Conservation (phyloP, 2,888 invertebrate genomes). For the Athripsodes cinereus region DNA sequence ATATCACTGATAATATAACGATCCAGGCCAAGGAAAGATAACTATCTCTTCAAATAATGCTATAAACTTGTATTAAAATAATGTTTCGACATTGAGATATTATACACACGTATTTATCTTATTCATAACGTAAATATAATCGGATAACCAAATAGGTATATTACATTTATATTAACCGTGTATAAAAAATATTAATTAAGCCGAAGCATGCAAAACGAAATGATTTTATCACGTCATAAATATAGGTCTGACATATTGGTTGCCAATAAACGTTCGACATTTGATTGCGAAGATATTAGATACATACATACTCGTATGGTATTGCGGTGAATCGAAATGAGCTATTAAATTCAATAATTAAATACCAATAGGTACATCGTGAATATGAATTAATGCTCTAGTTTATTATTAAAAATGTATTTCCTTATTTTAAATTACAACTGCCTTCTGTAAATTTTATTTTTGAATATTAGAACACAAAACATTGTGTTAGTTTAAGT, state of each 20-base stretch:
- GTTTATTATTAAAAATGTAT: no score
- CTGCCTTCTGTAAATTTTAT: no score
- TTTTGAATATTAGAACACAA: no score
- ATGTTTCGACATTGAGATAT: conserved; percentile 9
- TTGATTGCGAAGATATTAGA: no score
- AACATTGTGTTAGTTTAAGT: no score
- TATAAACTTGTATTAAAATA: conserved; percentile 4
- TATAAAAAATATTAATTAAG: conserved; percentile 3
- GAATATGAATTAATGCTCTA: no score
- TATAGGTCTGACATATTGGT: background rate
- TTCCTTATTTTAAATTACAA: no score
- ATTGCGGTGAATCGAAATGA: no score
- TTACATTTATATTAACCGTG: background rate
- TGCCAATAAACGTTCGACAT: no score
- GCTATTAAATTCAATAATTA: no score
- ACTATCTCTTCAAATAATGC: conserved; percentile 5
- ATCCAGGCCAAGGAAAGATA: conserved; percentile 18
- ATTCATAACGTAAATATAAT: background rate
- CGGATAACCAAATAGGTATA: background rate
- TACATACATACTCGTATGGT: no score
- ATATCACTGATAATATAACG: background rate
- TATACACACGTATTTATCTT: background rate
- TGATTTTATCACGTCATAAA: conserved; percentile 1
- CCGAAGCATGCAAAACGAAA: background rate
- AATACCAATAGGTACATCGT: no score